These are phyloP conservation scores for Fistularia tabacaria DNA, from an alignment of 2,797 vertebrate species.

Conservation along the genomic window DNA sequence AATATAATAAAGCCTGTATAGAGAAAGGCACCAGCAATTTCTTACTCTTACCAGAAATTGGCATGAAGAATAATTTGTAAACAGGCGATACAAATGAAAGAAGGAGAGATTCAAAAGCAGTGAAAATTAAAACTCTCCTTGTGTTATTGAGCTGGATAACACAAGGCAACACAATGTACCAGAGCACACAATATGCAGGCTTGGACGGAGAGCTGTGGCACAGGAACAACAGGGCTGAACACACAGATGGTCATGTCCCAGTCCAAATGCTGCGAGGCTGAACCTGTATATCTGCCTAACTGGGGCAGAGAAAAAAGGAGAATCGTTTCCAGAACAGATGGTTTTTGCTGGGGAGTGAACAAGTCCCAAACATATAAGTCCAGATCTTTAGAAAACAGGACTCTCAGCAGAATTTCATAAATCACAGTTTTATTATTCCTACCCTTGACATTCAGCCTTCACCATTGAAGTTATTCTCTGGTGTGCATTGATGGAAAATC, in stretches of 20 bases:
- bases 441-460: no score
- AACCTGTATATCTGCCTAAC: slow-evolving; percentile 46
- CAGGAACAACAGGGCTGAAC: slow-evolving; percentile 30
- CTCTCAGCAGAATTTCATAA: background rate
- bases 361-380: slow-evolving; percentile 20
- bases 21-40: no score
- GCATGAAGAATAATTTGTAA: no score
- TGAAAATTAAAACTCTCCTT: background rate
- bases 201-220: slow-evolving; percentile 19
- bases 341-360: slow-evolving; percentile 22
- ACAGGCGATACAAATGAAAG: no score
- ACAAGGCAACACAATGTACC: slow-evolving; percentile 5
- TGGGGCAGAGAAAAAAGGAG: slow-evolving; percentile 41
- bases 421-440: background rate
- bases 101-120: background rate
- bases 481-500: no score
- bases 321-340: slow-evolving; percentile 51
- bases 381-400: slow-evolving; percentile 4
- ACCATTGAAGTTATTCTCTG: no score
- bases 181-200: no score
- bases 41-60: no score
- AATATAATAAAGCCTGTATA: no score
- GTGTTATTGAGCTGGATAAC: slow-evolving; percentile 3
- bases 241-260: slow-evolving; percentile 58
- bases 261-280: slow-evolving; percentile 60